These are phyloP conservation scores for Gallinago stenura DNA, from an alignment of 2,797 vertebrate genomes.

Conservation along the genomic window DNA sequence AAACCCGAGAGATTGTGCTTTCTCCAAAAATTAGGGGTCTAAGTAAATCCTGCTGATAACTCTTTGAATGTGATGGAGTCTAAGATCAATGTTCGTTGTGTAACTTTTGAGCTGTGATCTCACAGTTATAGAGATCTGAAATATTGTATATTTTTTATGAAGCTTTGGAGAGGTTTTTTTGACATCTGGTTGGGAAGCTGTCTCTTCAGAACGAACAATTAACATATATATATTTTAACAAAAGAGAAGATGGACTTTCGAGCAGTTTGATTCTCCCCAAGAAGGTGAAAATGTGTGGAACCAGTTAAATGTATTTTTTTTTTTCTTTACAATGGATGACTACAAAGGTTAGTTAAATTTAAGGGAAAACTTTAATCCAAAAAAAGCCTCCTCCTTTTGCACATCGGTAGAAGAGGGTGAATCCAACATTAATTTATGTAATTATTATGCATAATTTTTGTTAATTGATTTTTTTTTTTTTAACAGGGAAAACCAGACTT, in stretches of 20 bases:
- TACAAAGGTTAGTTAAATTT: neutral
- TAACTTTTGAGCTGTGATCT: neutral
- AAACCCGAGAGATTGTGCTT: neutral
- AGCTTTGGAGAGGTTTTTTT: neutral
- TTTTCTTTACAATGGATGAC: neutral
- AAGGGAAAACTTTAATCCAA: neutral
- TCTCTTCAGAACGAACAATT: neutral
- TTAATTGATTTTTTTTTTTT: neutral
- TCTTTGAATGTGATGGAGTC: neutral
- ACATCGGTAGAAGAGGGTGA: neutral
- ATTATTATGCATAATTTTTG: neutral
- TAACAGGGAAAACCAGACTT: conserved; percentile 89
- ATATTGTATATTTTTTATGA: neutral
- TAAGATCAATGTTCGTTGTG: neutral
- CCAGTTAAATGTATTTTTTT: neutral
- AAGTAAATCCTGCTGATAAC: neutral
- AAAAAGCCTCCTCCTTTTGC: neutral
- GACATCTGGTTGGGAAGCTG: neutral
- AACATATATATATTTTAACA: neutral
- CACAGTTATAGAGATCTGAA: neutral
- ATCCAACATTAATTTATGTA: neutral
- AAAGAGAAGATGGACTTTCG: neutral
- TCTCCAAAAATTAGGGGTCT: neutral
- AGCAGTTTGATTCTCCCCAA: neutral
- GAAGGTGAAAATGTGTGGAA: neutral